Conservation (phyloP, 2,888 invertebrate genomes). For the Nomada hirtipes region DNA sequence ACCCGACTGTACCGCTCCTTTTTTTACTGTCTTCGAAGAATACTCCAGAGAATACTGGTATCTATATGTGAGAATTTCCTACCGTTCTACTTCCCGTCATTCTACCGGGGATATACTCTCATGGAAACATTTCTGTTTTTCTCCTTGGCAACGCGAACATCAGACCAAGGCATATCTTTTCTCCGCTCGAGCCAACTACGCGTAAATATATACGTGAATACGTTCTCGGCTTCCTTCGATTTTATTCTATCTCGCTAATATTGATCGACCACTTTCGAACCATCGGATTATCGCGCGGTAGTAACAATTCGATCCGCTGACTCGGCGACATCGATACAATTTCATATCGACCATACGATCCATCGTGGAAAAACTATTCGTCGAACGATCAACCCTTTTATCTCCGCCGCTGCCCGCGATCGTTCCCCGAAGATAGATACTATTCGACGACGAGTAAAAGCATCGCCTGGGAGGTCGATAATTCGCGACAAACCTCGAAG, state of each 20-base stretch:
- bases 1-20: constrained; percentile 27
- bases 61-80: constrained; percentile 76
- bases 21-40: constrained; percentile 44
- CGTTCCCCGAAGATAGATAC: constrained; percentile 41
- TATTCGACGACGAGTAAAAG: constrained; percentile 12
- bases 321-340: constrained; percentile 17
- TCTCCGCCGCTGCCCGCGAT: not conserved
- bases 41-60: constrained; percentile 45
- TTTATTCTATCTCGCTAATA: constrained; percentile 19
- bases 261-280: constrained; percentile 30
- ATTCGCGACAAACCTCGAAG: constrained; percentile 12
- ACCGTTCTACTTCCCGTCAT: constrained; percentile 71
- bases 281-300: constrained; percentile 24
- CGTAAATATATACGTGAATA: too few species aligned
- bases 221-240: not conserved
- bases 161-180: not conserved
- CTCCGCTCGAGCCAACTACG: not conserved
- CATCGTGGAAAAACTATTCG: not conserved
- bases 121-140: constrained; percentile 54
- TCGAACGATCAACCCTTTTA: not conserved
- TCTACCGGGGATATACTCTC: constrained; percentile 48
- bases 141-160: constrained; percentile 32
- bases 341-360: not conserved
- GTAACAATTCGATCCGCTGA: constrained; percentile 18
- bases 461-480: constrained; percentile 6